Evolutionary conservation across 2,888 invertebrate genomes (phyloP).

Genomic region (Scaptomyza caliginosa): DNA sequence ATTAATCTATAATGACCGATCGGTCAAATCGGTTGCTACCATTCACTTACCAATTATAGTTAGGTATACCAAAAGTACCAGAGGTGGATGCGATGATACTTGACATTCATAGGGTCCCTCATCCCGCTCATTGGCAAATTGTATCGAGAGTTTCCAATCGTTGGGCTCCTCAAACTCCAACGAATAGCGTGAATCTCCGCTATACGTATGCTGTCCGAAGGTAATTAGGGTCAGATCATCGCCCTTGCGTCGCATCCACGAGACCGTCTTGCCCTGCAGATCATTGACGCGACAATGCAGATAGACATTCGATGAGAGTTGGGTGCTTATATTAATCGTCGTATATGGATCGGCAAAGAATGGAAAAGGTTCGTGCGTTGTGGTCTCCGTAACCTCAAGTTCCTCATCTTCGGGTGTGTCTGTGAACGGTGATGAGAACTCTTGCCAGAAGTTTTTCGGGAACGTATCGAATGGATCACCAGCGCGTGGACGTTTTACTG

Average conservation of each 20-base stretch:
- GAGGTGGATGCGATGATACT: slow-evolving; percentile 91
- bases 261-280: slow-evolving; percentile 89
- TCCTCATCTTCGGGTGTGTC: slow-evolving; percentile 84
- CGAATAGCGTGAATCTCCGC: slow-evolving; percentile 88
- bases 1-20: background rate
- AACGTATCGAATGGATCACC: slow-evolving; percentile 84
- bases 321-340: slow-evolving; percentile 88
- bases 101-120: slow-evolving; percentile 92
- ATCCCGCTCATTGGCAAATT: slow-evolving; percentile 90
- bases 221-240: slow-evolving; percentile 89
- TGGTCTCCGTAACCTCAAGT: slow-evolving; percentile 83
- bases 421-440: slow-evolving; percentile 84
- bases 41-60: slow-evolving; percentile 88
- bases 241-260: slow-evolving; percentile 89
- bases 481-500: slow-evolving; percentile 83
- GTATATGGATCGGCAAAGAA: slow-evolving; percentile 88
- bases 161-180: slow-evolving; percentile 89
- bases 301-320: slow-evolving; percentile 87
- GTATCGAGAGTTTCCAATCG: slow-evolving; percentile 90
- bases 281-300: slow-evolving; percentile 89
- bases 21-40: background rate
- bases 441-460: slow-evolving; percentile 84
- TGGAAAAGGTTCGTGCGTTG: slow-evolving; percentile 89
- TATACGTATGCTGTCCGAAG: slow-evolving; percentile 88
- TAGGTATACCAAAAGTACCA: slow-evolving; percentile 88